Evolutionary conservation across 2,888 invertebrate species (phyloP), one percentile per base, ranked within the genome.

Genomic region (Drosophila colorata): DNA sequence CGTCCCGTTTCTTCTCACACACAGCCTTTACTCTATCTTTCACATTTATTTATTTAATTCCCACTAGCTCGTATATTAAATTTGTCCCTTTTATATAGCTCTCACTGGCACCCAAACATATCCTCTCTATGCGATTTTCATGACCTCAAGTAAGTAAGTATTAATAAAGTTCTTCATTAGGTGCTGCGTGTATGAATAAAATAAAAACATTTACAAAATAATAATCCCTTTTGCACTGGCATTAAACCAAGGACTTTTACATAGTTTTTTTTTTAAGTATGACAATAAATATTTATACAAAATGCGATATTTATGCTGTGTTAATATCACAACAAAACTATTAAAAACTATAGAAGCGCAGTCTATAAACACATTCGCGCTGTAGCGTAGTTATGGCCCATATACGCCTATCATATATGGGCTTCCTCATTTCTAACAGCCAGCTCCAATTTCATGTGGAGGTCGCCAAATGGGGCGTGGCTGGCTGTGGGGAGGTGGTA

Each of bases 401-500:
- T 66, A 46, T 57, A 49, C 35, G 37, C 38, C 18, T 1, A 52
- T 38, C 60, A 49, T 67, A 76, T 49, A 67, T 59, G 78, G 61
- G 37, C 74, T 74, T 77, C 74, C 74, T 72, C 58, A 47, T 67
- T 49, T 61, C 67, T 23, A 43, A 55, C 20, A 28, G 55, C 8
- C 48, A 40, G 66, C 52, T 66, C 53, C 35, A 56, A 53, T 76
- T 60, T 66, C 58, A 51, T 28, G 37, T 59, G 46, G 35, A 47
- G 44, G 53, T 47, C 40, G 31, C 33, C 11, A 18, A 33, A 33
- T 66, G 20, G 20, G 33, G 7, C n/a, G 49, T 0, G 16, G 9
- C n/a, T 18, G 16, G 13, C 16, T 20, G 20, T 8, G 14, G 23
- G 7, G 41, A 3, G 57, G 13, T 6, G 41, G 18, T n/a, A 37